Evolutionary conservation across 2,797 vertebrate species (phyloP), one percentile per base, ranked within the genome.

Genomic region (Rhinella marina): DNA sequence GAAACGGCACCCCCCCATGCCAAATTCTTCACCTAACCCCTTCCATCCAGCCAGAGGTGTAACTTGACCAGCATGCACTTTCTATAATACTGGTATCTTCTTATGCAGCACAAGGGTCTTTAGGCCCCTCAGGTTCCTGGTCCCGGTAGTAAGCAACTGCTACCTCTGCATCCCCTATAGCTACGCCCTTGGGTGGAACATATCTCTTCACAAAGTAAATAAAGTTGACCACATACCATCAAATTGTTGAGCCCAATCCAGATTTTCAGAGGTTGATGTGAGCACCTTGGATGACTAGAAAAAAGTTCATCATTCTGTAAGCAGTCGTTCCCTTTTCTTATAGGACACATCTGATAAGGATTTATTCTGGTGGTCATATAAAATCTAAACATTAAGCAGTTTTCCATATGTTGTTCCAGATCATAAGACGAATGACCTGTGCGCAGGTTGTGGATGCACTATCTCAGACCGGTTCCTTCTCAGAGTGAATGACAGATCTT

Each of bases 391-490:
- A 29, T 73, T 41, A 2, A 57, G 13, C 32, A 11, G 27, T n/a
- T 41, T 82, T 48, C 2, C 32, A 68, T 56, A 64, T 86, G 1
- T 3, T 90, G 95, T 95, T 95, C 91, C 95, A 14, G 97, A 97
- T 57, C 64, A 91, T 73, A 92, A 92, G 52, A 95, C 95, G 93
- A 92, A 95, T 85, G 96, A 97, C 91, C 91, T 96, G 90, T 98
- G 97, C 2, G 97, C 97, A 0, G 97, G 97, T 72, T 98, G 97
- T 48, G 95, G 96, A 91, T 94, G 94, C 86, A 95, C 96, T 86
- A 98, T 98, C 88, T 95, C 96, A 0, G 97, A 98, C 92, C 96
- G 97, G 61, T 98, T 97, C 94, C 95, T 98, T 77, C 93, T 98
- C 92, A 94, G 96, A 5, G 97, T 97, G 75, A 97, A 97, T 79